Percentiles rank a stretch among this genome's conserved stretches.
These are phyloP conservation scores for Drosophila nebulosa DNA, from an alignment of 1,140 invertebrate genomes.

Conservation along the genomic window DNA sequence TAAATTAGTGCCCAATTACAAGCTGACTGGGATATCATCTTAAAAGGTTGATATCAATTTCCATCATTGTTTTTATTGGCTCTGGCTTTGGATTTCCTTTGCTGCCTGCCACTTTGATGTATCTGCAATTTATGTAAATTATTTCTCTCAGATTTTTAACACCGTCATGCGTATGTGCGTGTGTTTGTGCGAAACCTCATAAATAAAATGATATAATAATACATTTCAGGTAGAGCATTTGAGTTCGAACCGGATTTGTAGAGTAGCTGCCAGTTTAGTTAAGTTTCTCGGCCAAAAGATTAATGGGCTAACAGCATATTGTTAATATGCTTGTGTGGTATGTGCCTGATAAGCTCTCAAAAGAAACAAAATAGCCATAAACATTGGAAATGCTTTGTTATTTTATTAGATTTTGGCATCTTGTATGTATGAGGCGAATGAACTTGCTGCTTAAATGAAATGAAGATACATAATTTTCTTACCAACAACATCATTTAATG, in stretches of 20 bases:
- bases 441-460: neutral
- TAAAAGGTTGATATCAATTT: constrained; percentile 22
- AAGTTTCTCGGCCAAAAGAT: constrained; percentile 40
- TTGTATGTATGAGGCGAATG: neutral
- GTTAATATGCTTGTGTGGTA: constrained; percentile 50
- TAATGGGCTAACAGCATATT: constrained; percentile 59
- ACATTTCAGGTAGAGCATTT: constrained; percentile 38
- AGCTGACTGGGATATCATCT: constrained; percentile 21
- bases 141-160: constrained; percentile 54
- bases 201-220: constrained; percentile 35
- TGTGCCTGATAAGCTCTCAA: constrained; percentile 44
- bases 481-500: neutral
- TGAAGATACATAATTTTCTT: neutral
- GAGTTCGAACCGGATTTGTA: constrained; percentile 59
- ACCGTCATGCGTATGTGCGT: neutral
- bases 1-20: constrained; percentile 53
- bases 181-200: constrained; percentile 46
- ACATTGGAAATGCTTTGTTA: constrained; percentile 5
- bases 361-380: neutral
- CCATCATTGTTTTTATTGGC: neutral
- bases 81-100: too few species aligned
- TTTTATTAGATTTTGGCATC: neutral
- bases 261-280: constrained; percentile 1
- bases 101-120: constrained; percentile 50
- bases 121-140: constrained; percentile 70